Conservation (phyloP, 2,113 vertebrate species). For the Phalacrocorax brasilianus region DNA sequence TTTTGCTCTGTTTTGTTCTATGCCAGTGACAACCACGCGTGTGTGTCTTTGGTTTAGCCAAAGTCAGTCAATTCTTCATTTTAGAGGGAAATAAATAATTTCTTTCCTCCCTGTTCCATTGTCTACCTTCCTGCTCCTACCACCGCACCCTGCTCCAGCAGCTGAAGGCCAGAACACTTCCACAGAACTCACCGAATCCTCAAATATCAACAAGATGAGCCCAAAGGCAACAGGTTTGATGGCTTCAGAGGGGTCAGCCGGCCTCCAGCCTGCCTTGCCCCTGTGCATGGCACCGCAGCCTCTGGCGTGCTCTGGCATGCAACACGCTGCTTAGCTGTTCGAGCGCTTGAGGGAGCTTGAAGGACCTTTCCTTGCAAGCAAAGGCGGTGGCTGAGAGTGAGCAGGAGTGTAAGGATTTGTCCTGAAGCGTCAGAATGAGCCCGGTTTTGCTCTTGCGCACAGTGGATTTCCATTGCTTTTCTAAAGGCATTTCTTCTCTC, state of each 20-base stretch:
- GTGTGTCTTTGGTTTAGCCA: not conserved
- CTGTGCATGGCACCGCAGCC: rapidly evolving
- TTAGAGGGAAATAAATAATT: not conserved
- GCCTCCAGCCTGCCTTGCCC: not conserved
- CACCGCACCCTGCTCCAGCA: not conserved
- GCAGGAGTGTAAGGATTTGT: not conserved
- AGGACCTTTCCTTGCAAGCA: not conserved
- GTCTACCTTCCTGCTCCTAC: not conserved
- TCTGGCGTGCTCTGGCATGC: rapidly evolving
- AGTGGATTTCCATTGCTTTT: not conserved
- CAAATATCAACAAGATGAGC: not conserved
- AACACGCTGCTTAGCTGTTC: not conserved
- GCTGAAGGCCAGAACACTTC: not conserved
- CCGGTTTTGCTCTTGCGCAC: not conserved
- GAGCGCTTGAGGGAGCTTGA: not conserved
- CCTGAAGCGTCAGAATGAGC: not conserved
- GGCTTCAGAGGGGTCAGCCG: not conserved
- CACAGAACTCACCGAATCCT: not conserved
- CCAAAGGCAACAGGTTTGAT: not conserved
- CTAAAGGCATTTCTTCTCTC: not conserved
- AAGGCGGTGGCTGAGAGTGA: not conserved
- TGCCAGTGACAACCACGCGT: not conserved
- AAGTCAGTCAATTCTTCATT: not conserved
- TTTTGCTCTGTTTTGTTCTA: not conserved
- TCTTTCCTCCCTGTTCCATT: not conserved